Conservation (phyloP, 2,113 vertebrate genomes). For the Pelusios castaneus region DNA sequence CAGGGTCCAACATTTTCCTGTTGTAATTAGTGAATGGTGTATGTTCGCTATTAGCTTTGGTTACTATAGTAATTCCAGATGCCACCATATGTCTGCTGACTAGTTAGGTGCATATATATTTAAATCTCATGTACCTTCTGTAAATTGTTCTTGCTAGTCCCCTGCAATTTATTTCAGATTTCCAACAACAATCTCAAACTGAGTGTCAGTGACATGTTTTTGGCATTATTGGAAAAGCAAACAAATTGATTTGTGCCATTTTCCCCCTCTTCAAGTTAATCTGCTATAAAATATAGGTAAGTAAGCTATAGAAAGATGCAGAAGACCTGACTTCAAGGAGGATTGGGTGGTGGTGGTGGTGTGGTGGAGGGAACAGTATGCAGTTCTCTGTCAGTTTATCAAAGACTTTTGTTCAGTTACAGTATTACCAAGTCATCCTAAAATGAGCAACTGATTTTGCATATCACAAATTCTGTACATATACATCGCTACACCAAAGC, state of each 20-base stretch:
- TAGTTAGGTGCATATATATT: not conserved
- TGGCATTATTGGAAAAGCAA: conserved; percentile 38
- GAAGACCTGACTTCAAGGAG: not conserved
- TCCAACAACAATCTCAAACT: conserved; percentile 41
- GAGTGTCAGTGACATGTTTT: conserved; percentile 48
- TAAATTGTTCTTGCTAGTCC: conserved; percentile 61
- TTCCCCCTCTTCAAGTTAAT: not conserved
- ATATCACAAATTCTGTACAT: not conserved
- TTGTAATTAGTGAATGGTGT: conserved; percentile 71
- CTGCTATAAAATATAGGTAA: not conserved
- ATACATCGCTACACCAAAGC: not conserved
- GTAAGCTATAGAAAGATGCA: not conserved
- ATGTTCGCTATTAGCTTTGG: conserved; percentile 65
- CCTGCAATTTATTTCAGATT: conserved; percentile 66
- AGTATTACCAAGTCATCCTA: not conserved
- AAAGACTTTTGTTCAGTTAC: not conserved
- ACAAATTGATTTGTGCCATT: not conserved
- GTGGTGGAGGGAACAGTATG: not conserved
- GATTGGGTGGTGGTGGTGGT: not conserved
- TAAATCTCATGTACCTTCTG: conserved; percentile 42
- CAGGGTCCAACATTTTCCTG: conserved; percentile 65
- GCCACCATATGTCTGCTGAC: conserved; percentile 68
- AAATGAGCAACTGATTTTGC: not conserved
- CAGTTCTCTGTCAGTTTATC: not conserved
- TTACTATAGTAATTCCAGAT: conserved; percentile 81